Evolutionary conservation across 2,888 invertebrate genomes (phyloP).

Genomic region (Mythimna ferrago): DNA sequence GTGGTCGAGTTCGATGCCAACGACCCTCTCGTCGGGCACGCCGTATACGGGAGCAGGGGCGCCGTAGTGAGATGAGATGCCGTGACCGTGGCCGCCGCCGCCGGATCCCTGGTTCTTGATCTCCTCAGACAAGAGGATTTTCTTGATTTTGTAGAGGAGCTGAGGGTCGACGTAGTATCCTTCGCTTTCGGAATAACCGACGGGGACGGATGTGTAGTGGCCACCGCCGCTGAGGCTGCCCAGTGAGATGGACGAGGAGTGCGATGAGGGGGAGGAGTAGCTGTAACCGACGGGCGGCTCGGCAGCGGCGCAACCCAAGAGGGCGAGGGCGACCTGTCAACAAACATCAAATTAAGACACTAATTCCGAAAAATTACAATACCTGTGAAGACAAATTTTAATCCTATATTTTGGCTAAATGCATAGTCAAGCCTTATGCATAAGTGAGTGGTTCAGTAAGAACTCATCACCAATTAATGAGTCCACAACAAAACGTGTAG

Average conservation of each 20-base stretch:
- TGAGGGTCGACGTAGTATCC: conserved; percentile 95
- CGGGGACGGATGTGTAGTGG: conserved; percentile 94
- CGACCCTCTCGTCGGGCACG: conserved; percentile 92
- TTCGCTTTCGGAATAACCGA: conserved; percentile 94
- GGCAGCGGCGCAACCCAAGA: conserved; percentile 94
- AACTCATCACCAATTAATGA: conserved; percentile 4
- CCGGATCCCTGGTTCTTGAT: conserved; percentile 89
- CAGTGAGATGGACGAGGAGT: conserved; percentile 90
- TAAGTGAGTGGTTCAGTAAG: background rate
- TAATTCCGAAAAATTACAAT: conserved; percentile 12
- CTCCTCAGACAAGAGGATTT: conserved; percentile 96
- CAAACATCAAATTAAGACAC: conserved; percentile 42
- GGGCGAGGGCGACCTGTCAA: conserved; percentile 92
- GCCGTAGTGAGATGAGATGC: conserved; percentile 92
- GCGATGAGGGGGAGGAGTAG: conserved; percentile 83
- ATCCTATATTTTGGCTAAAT: background rate
- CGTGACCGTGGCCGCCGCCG: conserved; percentile 78
- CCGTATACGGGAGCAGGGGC: conserved; percentile 93
- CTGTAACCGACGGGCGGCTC: conserved; percentile 95
- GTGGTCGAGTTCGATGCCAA: conserved; percentile 96
- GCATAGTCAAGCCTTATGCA: background rate
- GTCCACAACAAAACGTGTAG: conserved; percentile 26
- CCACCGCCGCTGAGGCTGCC: conserved; percentile 93
- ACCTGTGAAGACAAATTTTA: conserved; percentile 35
- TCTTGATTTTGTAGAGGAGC: conserved; percentile 95